Base-by-base conservation (phyloP, 2,797 vertebrate genomes). In the Antennarius maculatus region DNA sequence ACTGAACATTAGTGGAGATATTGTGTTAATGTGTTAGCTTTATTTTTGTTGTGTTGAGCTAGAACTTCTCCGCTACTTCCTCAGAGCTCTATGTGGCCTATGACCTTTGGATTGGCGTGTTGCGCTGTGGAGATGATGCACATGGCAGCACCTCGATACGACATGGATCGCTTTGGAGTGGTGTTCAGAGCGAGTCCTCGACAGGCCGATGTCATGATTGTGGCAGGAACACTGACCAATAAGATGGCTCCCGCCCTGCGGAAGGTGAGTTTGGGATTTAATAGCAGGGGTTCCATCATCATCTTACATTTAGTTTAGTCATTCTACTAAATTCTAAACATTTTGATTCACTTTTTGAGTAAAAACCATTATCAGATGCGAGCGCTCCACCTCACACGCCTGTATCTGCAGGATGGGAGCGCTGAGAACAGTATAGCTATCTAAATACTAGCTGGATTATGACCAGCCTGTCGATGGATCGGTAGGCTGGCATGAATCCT, bases 71-170 rank as follows among this genome's bases (percentile, higher is more conserved):
- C 63, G 12, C 14, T 61, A 2, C 15, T 9, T 13, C 41, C 14
- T 18, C 90, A 99, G 98, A 97, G 96, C 86, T 99, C 98, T 7
- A 59, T 99, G 78, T 99, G 98, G 98, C 98, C 98, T 0, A 98
- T 99, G 97, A 99, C 97, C 7, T 99, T 99, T 0, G 98, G 98
- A 43, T 71, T 99, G 89, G 98, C 98, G 0, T 99, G 98, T 86
- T 99, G 98, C 0, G 97, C 98, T 0, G 96, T 99, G 74, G 98
- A 99, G 88, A 99, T 99, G 98, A 99, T 99, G 97, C 98, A 99
- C 88, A 97, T 99, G 96, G 97, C 96, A 0, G 96, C 97, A 0
- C 96, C 96, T 0, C 96, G 96, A 59, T 99, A 98, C 0, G 98
- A 99, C 91, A 99, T 99, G 97, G 98, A 99, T 66, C 95, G 97